A percentile compares a stretch with the other conserved stretches of the same genome.
Conservation (phyloP, 2,888 invertebrate genomes). For the Mythimna lalbum region DNA sequence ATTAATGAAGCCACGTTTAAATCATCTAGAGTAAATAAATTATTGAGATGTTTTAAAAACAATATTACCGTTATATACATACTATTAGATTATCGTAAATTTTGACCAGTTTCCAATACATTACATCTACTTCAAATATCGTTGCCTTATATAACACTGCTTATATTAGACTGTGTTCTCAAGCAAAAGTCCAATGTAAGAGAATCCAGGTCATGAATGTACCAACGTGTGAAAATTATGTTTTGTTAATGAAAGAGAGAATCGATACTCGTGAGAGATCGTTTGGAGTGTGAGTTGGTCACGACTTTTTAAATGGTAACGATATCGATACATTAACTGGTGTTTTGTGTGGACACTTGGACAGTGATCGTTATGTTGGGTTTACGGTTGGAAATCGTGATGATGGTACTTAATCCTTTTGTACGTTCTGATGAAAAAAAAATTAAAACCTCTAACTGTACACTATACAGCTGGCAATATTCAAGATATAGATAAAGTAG, state of each 20-base stretch:
- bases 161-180: slow-evolving; percentile 35
- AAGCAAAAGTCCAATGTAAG: slow-evolving; percentile 52
- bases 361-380: slow-evolving; percentile 24
- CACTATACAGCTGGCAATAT: neutral
- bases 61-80: neutral
- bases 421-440: neutral
- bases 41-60: slow-evolving; percentile 2
- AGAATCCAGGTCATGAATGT: slow-evolving; percentile 60
- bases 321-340: slow-evolving; percentile 25
- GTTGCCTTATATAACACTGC: slow-evolving; percentile 44
- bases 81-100: neutral
- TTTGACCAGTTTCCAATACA: neutral
- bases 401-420: neutral
- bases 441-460: neutral
- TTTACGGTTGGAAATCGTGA: slow-evolving; percentile 21
- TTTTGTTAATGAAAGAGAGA: slow-evolving; percentile 64
- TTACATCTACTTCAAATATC: slow-evolving; percentile 30
- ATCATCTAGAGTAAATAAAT: slow-evolving; percentile 12
- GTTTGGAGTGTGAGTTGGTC: slow-evolving; percentile 49
- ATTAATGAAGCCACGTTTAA: slow-evolving; percentile 5
- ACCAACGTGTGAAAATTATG: slow-evolving; percentile 69
- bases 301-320: slow-evolving; percentile 61
- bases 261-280: slow-evolving; percentile 59
- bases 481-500: neutral
- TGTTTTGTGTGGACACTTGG: slow-evolving; percentile 24